Conservation (phyloP, 2,797 vertebrate genomes). For the Eulemur albifrons region DNA sequence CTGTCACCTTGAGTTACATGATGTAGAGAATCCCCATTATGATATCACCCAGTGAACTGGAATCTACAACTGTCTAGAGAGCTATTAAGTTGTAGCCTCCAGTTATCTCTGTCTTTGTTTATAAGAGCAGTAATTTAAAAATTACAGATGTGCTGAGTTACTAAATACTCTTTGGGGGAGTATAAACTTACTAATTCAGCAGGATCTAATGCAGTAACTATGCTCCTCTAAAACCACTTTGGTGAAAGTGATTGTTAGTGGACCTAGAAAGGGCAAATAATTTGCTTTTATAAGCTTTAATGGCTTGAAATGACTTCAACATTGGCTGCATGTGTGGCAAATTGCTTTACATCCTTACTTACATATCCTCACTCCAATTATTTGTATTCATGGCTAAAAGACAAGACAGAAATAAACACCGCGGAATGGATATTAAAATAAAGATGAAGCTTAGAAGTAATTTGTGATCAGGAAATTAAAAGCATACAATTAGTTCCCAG, state of each 20-base stretch:
- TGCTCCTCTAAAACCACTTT: conserved; percentile 51
- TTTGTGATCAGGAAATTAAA: conserved; percentile 40
- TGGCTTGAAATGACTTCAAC: not conserved
- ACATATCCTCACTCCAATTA: not conserved
- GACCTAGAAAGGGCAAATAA: conserved; percentile 41
- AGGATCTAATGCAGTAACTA: conserved; percentile 61
- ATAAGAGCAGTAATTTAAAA: conserved; percentile 65
- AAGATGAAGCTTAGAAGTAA: conserved; percentile 33
- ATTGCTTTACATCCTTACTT: conserved; percentile 25
- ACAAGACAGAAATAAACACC: not conserved
- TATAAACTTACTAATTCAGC: conserved; percentile 68
- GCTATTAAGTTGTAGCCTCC: conserved; percentile 36
- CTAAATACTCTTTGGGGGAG: conserved; percentile 66
- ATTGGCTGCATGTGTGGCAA: conserved; percentile 10
- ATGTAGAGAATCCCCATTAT: conserved; percentile 39
- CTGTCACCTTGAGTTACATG: not conserved
- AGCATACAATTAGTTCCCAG: conserved; percentile 8
- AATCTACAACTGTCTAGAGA: conserved; percentile 44
- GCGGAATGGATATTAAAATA: conserved; percentile 5
- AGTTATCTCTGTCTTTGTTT: conserved; percentile 69
- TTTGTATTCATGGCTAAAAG: not conserved
- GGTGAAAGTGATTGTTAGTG: conserved; percentile 44
- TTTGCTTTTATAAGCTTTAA: conserved; percentile 62
- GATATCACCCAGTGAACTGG: not conserved
- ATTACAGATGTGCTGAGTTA: conserved; percentile 69